These are phyloP conservation scores for Dastarcus helophoroides DNA, from an alignment of 2,888 invertebrate genomes.

Conservation along the genomic window DNA sequence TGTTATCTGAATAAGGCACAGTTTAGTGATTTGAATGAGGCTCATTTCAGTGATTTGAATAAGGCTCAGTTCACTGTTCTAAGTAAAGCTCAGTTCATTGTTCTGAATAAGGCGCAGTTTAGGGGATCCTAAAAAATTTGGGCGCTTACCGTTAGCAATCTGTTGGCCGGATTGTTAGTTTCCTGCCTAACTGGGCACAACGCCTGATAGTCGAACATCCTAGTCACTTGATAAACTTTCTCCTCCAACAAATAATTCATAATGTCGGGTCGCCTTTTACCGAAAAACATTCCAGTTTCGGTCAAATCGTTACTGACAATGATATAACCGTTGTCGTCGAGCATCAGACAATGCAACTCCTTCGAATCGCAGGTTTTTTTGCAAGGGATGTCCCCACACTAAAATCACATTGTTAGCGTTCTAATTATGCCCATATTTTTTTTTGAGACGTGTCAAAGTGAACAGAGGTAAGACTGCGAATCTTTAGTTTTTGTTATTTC, in stretches of 20 bases:
- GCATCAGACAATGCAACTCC: conserved; percentile 67
- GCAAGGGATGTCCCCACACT: conserved; percentile 37
- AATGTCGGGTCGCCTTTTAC: conserved; percentile 58
- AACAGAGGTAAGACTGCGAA: too few relatives aligned
- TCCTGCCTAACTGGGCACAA: conserved; percentile 66
- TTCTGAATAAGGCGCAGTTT: too few relatives aligned
- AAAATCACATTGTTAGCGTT: too few relatives aligned
- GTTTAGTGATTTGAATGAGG: too few relatives aligned
- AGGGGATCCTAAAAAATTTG: too few relatives aligned
- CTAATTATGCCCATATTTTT: too few relatives aligned
- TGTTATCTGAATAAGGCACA: too few relatives aligned
- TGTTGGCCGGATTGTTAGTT: conserved; percentile 41
- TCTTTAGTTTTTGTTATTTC: too few relatives aligned
- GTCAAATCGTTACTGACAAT: conserved; percentile 54
- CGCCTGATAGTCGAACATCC: conserved; percentile 80
- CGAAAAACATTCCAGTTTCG: conserved; percentile 75
- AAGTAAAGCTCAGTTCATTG: too few relatives aligned
- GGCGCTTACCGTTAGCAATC: conserved; percentile 28
- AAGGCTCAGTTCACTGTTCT: too few relatives aligned
- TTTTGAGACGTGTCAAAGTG: too few relatives aligned
- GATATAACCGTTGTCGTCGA: conserved; percentile 85
- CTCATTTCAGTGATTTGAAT: too few relatives aligned
- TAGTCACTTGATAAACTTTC: conserved; percentile 63
- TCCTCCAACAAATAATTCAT: conserved; percentile 67
- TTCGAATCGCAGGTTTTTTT: conserved; percentile 50